A percentile compares a stretch with the other conserved stretches of the same genome.
phyloP scores from a whole-genome alignment of 2,888 invertebrate species.

The Toxonevra muliebris region DNA sequence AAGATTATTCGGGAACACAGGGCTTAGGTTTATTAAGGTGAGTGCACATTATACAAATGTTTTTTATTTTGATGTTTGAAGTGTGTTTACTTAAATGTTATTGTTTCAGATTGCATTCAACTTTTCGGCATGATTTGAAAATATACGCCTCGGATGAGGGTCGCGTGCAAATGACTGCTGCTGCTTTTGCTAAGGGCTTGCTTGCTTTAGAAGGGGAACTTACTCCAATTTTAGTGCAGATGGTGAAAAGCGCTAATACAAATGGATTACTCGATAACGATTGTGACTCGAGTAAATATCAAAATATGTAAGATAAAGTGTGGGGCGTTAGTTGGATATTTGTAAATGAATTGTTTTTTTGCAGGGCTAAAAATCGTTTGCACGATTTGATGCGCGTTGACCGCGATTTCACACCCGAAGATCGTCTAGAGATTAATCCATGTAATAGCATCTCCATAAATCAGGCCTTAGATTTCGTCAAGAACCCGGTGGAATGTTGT shows the following conservation, averaged over 20 bases:
- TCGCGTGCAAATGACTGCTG: slow-evolving; percentile 99
- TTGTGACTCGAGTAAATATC: slow-evolving; percentile 95
- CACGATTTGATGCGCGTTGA: slow-evolving; percentile 93
- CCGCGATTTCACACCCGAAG: slow-evolving; percentile 84
- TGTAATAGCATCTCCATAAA: slow-evolving; percentile 90
- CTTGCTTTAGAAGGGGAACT: slow-evolving; percentile 97
- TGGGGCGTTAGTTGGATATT: neutral
- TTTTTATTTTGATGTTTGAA: neutral
- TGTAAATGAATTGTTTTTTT: slow-evolving; percentile 38
- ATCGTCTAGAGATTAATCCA: slow-evolving; percentile 89
- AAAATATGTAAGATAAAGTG: slow-evolving; percentile 81
- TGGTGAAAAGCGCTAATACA: slow-evolving; percentile 99
- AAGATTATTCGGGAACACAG: slow-evolving; percentile 92
- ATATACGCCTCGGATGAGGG: slow-evolving; percentile 99
- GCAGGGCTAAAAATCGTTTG: slow-evolving; percentile 92
- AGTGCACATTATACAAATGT: slow-evolving; percentile 73
- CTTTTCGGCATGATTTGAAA: slow-evolving; percentile 98
- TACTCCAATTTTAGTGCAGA: slow-evolving; percentile 98
- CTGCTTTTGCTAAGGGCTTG: slow-evolving; percentile 98
- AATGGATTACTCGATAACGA: slow-evolving; percentile 98
- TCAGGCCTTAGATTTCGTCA: slow-evolving; percentile 92
- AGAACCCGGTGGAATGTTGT: slow-evolving; percentile 95
- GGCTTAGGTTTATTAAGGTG: slow-evolving; percentile 89
- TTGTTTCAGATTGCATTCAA: slow-evolving; percentile 82
- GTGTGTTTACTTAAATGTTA: neutral